A percentile compares a stretch with the other conserved stretches of the same genome.
Evolutionary conservation across 2,113 vertebrate genomes (phyloP).

Genomic region (Salminus brasiliensis): DNA sequence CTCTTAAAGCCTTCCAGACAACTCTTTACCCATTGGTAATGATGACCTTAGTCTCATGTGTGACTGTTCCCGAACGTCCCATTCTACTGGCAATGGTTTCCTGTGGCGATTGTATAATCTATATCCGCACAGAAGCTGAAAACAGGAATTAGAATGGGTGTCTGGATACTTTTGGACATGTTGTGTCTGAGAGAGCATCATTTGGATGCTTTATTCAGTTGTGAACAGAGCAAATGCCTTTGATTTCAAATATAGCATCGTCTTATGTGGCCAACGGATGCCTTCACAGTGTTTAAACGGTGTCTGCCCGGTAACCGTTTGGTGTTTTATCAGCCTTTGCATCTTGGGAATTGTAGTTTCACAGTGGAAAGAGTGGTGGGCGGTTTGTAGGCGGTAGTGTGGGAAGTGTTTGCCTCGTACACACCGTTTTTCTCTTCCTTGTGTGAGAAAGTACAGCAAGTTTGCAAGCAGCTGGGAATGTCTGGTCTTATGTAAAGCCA

Average conservation of each 20-base stretch:
- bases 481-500: neutral
- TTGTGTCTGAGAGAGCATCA: no score
- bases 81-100: no score
- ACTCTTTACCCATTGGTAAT: no score
- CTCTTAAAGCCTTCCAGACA: no score
- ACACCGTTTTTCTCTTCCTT: neutral
- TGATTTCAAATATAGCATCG: neutral
- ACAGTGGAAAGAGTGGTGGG: slow-evolving; percentile 17
- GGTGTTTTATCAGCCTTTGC: neutral
- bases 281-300: slow-evolving; percentile 18
- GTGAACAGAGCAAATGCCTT: neutral
- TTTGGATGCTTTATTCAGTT: neutral
- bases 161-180: no score
- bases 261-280: neutral
- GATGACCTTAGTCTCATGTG: no score
- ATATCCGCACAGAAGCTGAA: no score
- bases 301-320: neutral
- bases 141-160: no score
- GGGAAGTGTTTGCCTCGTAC: slow-evolving; percentile 26
- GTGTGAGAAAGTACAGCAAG: slow-evolving; percentile 16
- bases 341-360: slow-evolving; percentile 47
- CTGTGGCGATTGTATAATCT: no score
- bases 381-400: slow-evolving; percentile 26
- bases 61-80: no score
- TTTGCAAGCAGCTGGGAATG: slow-evolving; percentile 17